Base-by-base conservation (phyloP, 2,797 vertebrate genomes). In the Gallinago stenura region DNA sequence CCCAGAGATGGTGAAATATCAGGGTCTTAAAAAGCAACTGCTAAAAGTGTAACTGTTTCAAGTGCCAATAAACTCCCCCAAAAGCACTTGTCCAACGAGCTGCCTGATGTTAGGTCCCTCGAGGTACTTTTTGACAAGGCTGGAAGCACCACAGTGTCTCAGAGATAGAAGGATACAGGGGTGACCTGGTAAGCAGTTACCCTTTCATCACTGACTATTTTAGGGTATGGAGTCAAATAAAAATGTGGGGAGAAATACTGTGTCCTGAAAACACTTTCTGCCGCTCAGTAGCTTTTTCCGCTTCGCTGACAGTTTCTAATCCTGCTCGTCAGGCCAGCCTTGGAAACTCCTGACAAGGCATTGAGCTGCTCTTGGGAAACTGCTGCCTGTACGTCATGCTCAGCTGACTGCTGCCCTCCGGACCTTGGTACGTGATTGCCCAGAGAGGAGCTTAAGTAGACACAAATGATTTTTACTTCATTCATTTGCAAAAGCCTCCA, bases 281-380 rank as follows among this genome's bases (percentile, higher is more conserved):
- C 43, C 15, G 39, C 69, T 93, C 37, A 75, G 37, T 11, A 61
- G 15, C 21, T 60, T 90, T 90, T 92, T 90, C 70, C 90, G 33
- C 50, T 94, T 92, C 65, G 5, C 17, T 70, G n/a, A 24, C 85
- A 95, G 86, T 31, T 88, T 75, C 77, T 54, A 37, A 73, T 30
- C 45, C 62, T 58, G 20, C 54, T 72, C 18, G 15, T 76, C 57
- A 70, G 46, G 14, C 20, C 31, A 21, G 30, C 1, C 0, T 0
- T 53, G 61, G 56, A 75, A 87, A 76, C 2, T 8, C 41, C 45
- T 81, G 10, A 57, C 1, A 18, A 33, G 53, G 13, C 50, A 31
- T 9, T 2, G 30, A 64, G 31, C 61, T 75, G 69, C 71, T 53
- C 28, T 50, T 83, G 56, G 68, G 64, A 83, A 77, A 22, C 30